Evolutionary conservation across 2,888 invertebrate species (phyloP).

Genomic region (Drosophila cyrtoloma): DNA sequence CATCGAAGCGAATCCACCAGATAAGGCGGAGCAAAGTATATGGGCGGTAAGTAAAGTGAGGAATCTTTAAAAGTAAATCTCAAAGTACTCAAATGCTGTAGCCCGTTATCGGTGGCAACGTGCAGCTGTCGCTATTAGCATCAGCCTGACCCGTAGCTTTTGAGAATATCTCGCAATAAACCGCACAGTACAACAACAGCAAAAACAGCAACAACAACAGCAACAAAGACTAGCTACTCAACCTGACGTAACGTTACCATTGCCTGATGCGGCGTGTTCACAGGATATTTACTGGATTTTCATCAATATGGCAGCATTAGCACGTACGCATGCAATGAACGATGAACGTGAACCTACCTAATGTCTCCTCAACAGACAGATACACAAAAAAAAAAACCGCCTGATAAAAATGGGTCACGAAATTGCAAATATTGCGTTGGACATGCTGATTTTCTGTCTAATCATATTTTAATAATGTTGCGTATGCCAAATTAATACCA

Average conservation of each 20-base stretch:
- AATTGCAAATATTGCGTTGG: slow-evolving; percentile 24
- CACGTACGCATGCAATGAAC: slow-evolving; percentile 67
- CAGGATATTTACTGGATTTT: slow-evolving; percentile 81
- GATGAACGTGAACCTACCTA: slow-evolving; percentile 72
- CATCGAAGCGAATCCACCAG: slow-evolving; percentile 30
- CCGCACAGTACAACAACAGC: slow-evolving; percentile 22
- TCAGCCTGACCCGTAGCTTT: slow-evolving; percentile 43
- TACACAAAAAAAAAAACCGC: background rate
- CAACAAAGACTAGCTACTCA: slow-evolving; percentile 10
- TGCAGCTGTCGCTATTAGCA: slow-evolving; percentile 80
- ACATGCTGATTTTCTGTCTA: slow-evolving; percentile 45
- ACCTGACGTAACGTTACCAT: slow-evolving; percentile 27
- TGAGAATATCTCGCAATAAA: slow-evolving; percentile 35
- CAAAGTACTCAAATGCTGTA: slow-evolving; percentile 70
- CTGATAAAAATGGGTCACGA: slow-evolving; percentile 16
- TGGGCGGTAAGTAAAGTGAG: slow-evolving; percentile 31
- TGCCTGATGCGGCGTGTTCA: slow-evolving; percentile 67
- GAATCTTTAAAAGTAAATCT: slow-evolving; percentile 72
- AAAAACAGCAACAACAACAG: background rate
- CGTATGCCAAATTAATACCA: slow-evolving; percentile 48
- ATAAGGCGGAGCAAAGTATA: slow-evolving; percentile 24
- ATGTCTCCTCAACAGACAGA: slow-evolving; percentile 29
- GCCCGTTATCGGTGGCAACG: slow-evolving; percentile 72
- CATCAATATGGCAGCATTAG: slow-evolving; percentile 78
- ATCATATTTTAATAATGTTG: slow-evolving; percentile 55